These are phyloP conservation scores for Tridacna crocea DNA, from an alignment of 2,888 invertebrate species.

Conservation along the genomic window DNA sequence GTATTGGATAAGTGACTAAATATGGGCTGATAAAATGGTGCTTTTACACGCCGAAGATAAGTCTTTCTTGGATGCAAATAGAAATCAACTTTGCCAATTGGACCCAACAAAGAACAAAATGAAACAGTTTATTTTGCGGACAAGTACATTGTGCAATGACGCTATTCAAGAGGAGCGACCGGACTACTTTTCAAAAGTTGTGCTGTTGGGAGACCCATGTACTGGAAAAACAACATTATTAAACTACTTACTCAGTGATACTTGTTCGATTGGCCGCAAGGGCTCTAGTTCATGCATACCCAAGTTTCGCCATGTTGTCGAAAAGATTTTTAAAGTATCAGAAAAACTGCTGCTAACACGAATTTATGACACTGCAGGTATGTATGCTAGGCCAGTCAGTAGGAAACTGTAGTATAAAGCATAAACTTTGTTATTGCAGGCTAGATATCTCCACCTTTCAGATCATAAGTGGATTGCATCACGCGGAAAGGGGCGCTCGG, in stretches of 20 bases:
- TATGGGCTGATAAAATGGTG: neutral
- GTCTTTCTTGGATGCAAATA: neutral
- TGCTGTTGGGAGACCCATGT: conserved; percentile 49
- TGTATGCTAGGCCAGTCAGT: conserved; percentile 4
- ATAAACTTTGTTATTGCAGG: too few species aligned
- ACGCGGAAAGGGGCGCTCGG: too few species aligned
- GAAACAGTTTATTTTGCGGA: neutral
- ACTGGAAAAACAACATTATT: conserved; percentile 46
- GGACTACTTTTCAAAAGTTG: conserved; percentile 40
- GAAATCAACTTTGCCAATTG: neutral
- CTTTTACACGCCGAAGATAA: neutral
- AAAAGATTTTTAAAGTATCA: conserved; percentile 27
- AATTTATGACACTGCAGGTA: conserved; percentile 60
- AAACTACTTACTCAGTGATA: conserved; percentile 17
- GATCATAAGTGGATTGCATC: too few species aligned
- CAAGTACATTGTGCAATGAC: neutral
- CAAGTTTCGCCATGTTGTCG: conserved; percentile 29
- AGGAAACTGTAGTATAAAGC: too few species aligned
- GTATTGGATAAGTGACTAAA: too few species aligned
- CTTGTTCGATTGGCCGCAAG: neutral
- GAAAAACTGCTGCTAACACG: conserved; percentile 35
- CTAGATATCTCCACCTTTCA: too few species aligned
- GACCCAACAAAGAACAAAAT: neutral
- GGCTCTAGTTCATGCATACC: conserved; percentile 2
- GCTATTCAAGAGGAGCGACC: conserved; percentile 19